Conservation (phyloP, 2,888 invertebrate species). For the Loripinus fragilis region DNA sequence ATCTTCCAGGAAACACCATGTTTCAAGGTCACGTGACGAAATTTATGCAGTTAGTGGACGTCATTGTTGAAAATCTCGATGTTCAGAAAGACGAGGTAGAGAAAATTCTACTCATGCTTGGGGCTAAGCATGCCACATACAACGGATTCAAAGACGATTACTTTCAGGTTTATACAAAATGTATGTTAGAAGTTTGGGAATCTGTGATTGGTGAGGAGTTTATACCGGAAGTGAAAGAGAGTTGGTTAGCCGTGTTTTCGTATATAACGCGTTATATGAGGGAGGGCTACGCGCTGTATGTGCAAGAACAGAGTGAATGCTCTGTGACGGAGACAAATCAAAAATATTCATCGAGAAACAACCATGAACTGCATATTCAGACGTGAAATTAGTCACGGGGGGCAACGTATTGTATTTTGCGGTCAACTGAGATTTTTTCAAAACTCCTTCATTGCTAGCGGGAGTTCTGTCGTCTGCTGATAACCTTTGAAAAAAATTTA, state of each 20-base stretch:
- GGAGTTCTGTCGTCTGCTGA: no score
- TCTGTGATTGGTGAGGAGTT: slow-evolving; percentile 77
- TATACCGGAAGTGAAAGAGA: slow-evolving; percentile 73
- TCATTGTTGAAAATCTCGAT: slow-evolving; percentile 73
- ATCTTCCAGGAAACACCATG: slow-evolving; percentile 50
- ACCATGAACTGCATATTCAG: background rate
- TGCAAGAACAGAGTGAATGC: slow-evolving; percentile 34
- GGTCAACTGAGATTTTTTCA: no score
- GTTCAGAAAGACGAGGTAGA: slow-evolving; percentile 63
- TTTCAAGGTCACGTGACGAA: slow-evolving; percentile 72
- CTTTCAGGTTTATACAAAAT: slow-evolving; percentile 73
- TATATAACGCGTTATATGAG: slow-evolving; percentile 70
- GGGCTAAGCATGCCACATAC: slow-evolving; percentile 77
- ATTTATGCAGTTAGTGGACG: slow-evolving; percentile 73
- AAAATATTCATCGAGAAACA: background rate
- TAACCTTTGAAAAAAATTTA: no score
- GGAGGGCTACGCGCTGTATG: slow-evolving; percentile 56
- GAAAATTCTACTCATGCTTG: slow-evolving; percentile 70
- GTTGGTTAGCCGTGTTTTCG: slow-evolving; percentile 71
- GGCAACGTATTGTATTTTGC: no score
- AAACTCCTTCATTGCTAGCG: no score
- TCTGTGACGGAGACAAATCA: background rate
- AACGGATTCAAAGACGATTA: slow-evolving; percentile 72
- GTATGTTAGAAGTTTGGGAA: slow-evolving; percentile 76
- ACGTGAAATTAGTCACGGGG: background rate